phyloP scores from a whole-genome alignment of 2,113 vertebrate genomes.

The Psilopogon haemacephalus region DNA sequence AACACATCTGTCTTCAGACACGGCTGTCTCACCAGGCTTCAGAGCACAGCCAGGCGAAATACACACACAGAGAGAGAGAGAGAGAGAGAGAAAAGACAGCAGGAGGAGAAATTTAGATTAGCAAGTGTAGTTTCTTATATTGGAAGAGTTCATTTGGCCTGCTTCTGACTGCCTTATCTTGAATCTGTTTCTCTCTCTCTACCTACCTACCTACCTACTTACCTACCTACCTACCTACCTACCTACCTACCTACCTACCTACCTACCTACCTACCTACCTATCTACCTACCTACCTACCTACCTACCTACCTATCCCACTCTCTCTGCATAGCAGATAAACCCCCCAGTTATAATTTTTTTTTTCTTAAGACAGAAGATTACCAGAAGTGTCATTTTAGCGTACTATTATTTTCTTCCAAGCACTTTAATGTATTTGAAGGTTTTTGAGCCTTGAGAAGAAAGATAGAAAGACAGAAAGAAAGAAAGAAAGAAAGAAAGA shows the following conservation, averaged over 20 bases:
- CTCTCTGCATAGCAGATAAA: neutral
- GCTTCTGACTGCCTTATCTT: neutral
- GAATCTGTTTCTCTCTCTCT: neutral
- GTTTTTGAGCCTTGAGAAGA: neutral
- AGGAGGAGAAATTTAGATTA: neutral
- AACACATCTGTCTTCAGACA: neutral
- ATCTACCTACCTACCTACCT: too few species aligned
- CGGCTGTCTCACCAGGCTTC: neutral
- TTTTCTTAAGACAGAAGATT: neutral
- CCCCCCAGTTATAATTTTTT: accelerated
- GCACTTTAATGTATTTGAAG: neutral
- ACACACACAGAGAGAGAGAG: neutral
- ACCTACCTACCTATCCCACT: too few species aligned
- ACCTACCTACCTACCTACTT: neutral
- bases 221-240: neutral
- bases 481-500: too few species aligned
- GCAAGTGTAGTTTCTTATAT: neutral
- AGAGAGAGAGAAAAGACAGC: too few species aligned
- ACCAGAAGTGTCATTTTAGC: neutral
- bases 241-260: too few species aligned
- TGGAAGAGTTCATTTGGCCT: neutral
- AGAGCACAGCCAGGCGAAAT: neutral
- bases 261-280: too few species aligned
- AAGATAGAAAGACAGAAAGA: neutral
- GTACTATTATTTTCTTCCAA: neutral